Base-by-base conservation (phyloP, 1,140 invertebrate species). In the Ridgeia piscesae region DNA sequence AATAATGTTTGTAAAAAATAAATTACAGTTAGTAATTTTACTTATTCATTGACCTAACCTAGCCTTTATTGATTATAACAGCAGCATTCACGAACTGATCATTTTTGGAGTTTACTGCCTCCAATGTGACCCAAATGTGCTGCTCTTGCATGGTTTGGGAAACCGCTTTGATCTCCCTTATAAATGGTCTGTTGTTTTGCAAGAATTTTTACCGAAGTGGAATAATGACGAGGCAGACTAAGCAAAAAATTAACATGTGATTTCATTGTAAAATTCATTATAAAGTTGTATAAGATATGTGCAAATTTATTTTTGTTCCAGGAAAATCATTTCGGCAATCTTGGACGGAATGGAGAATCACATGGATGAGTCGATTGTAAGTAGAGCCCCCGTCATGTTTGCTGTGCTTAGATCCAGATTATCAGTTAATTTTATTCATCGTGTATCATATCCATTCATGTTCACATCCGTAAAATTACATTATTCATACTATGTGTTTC, bases 261-360 rank as follows among this genome's bases (percentile, higher is more conserved):
- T 77, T 31, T 31, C 4, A n/a, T n/a, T n/a, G n/a, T n/a, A n/a
- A n/a, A n/a, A 4, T 77, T 9, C 58, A 77, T 21, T 77, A 9
- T 77, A 0, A 77, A 77, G 58, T 9, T 77, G 58, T 21, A 31
- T 77, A 77, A 77, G 27, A 77, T 77, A 21, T 77, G 58, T 77
- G 58, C 27, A 21, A 4, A 35, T n/a, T n/a, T n/a, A 89, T 91
- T 93, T 91, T 92, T 92, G 93, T 92, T 91, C 17, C 89, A 95
- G 97, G 93, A 97, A 97, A 94, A 98, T 98, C 93, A 98, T 98
- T 50, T 97, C 97, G 17, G 97, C 97, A 0, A 96, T 98, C 33
- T 96, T 99, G 31, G 97, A 98, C 95, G 98, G 97, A n/a, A 99
- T 99, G 98, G 97, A 97, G 93, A 96, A 97, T 91, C 98, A 98